A percentile compares a stretch with the other conserved stretches of the same genome.
These are phyloP conservation scores for Yponomeuta malinellus DNA, from an alignment of 2,888 invertebrate genomes.

Conservation along the genomic window DNA sequence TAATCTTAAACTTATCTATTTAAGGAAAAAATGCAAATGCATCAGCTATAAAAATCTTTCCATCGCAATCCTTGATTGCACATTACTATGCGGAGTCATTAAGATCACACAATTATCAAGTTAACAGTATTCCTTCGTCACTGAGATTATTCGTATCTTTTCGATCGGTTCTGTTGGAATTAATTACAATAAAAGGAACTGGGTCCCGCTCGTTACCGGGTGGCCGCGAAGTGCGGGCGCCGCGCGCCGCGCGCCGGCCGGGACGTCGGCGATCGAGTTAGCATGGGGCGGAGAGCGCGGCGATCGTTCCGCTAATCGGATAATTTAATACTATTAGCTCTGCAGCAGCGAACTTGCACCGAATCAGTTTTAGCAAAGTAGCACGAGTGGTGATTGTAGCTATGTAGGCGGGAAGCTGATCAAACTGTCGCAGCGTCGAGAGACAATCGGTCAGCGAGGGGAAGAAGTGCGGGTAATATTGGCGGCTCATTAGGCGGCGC, in stretches of 20 bases:
- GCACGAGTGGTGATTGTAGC: too few species aligned
- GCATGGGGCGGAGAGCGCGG: slow-evolving; percentile 28
- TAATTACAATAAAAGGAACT: slow-evolving; percentile 4
- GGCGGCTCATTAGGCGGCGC: neutral
- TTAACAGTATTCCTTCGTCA: neutral
- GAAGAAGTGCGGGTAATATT: neutral
- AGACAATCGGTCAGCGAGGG: neutral
- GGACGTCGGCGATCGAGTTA: slow-evolving; percentile 27
- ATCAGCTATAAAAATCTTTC: too few species aligned
- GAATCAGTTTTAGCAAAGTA: too few species aligned
- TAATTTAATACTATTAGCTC: slow-evolving; percentile 27
- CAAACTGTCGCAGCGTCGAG: slow-evolving; percentile 6
- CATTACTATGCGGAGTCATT: too few species aligned
- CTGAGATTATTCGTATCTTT: neutral
- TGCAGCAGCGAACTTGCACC: too few species aligned
- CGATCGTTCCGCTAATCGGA: slow-evolving; percentile 31
- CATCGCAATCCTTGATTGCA: too few species aligned
- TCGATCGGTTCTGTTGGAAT: neutral
- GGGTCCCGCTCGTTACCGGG: neutral
- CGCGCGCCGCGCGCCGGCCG: neutral
- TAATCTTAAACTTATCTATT: too few species aligned
- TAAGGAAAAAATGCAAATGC: too few species aligned
- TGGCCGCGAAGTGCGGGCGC: slow-evolving; percentile 24
- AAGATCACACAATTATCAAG: too few species aligned
- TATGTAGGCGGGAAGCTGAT: slow-evolving; percentile 3